Evolutionary conservation across 2,888 invertebrate species (phyloP).

Genomic region (Chrysolina oricalcia): DNA sequence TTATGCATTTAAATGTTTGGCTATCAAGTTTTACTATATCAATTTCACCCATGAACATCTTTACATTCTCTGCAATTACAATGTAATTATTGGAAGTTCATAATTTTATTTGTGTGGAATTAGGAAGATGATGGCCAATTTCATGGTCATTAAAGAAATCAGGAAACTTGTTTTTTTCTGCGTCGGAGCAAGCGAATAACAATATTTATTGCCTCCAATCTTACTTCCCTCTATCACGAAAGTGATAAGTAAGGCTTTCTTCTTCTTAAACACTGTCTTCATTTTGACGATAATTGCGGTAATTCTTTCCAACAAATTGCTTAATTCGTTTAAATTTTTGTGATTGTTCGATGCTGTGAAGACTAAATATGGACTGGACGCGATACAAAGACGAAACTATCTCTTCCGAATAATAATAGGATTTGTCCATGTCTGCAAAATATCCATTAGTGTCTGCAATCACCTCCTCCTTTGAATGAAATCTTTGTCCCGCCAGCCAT

Average conservation of each 20-base stretch:
- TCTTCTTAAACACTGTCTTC: neutral
- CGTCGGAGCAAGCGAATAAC: neutral
- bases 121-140: neutral
- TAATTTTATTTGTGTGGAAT: neutral
- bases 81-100: neutral
- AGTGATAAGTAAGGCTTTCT: conserved; percentile 20
- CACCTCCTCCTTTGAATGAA: too few species aligned
- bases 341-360: neutral
- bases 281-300: neutral
- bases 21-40: neutral
- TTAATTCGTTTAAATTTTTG: neutral
- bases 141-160: conserved; percentile 2
- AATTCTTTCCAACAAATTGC: neutral
- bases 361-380: neutral
- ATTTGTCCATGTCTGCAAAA: too few species aligned
- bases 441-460: too few species aligned
- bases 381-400: too few species aligned
- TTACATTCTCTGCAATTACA: neutral
- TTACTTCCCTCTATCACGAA: conserved; percentile 3
- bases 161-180: conserved; percentile 3
- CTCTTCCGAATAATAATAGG: too few species aligned
- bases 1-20: neutral
- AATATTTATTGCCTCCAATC: neutral
- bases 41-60: neutral
- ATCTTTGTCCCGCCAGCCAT: too few species aligned